Percentiles rank a stretch among this genome's conserved stretches.
Conservation (phyloP, 2,113 vertebrate genomes). For the Gadus chalcogrammus region DNA sequence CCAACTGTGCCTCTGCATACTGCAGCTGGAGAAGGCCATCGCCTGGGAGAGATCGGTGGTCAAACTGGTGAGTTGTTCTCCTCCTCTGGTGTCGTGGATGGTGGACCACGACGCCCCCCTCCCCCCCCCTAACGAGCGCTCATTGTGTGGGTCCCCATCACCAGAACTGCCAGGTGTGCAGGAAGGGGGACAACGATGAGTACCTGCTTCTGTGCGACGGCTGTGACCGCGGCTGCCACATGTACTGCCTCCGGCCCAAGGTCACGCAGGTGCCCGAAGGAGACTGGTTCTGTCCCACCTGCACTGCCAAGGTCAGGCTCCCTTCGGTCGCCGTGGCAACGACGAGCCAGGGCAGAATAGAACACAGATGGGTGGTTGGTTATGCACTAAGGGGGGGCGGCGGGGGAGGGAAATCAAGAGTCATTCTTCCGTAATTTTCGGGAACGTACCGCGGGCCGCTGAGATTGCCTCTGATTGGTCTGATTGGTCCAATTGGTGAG, state of each 20-base stretch:
- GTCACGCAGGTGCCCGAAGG: constrained; percentile 90
- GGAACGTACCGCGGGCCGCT: too few relatives aligned
- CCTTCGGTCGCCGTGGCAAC: background rate
- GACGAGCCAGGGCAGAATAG: background rate
- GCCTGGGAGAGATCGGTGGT: constrained; percentile 94
- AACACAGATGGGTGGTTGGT: too few relatives aligned
- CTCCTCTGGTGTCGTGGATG: too few relatives aligned
- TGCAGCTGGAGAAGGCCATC: constrained; percentile 89
- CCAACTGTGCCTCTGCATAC: constrained; percentile 85
- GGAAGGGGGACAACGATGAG: constrained; percentile 92
- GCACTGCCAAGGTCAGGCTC: constrained; percentile 75
- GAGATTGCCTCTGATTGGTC: background rate
- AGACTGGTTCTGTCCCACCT: constrained; percentile 94
- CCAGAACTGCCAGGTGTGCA: constrained; percentile 90
- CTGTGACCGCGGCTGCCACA: constrained; percentile 95
- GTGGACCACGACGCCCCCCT: too few relatives aligned
- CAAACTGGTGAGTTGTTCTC: constrained; percentile 81
- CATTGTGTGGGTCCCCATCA: background rate
- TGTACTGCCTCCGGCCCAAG: constrained; percentile 92
- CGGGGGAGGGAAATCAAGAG: background rate
- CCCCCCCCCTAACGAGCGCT: too few relatives aligned
- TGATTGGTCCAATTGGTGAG: background rate
- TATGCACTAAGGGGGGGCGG: too few relatives aligned
- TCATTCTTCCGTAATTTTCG: too few relatives aligned
- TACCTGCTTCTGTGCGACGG: constrained; percentile 90